Evolutionary conservation across 2,113 vertebrate genomes (phyloP).

Genomic region (Pygoscelis antarcticus): DNA sequence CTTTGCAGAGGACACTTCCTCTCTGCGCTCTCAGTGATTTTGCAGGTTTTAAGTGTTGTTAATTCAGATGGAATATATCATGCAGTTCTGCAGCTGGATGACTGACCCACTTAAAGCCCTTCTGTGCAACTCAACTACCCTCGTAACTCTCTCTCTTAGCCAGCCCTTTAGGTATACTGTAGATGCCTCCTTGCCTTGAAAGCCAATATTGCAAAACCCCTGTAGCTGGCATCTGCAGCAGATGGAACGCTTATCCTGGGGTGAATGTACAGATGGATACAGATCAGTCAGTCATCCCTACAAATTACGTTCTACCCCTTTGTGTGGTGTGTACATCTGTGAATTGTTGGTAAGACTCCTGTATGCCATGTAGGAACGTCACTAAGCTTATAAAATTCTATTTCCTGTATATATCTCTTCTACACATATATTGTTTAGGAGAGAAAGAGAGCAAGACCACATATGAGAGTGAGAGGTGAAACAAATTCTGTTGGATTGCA

Average conservation of each 20-base stretch:
- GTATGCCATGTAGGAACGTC: neutral
- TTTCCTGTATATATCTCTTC: neutral
- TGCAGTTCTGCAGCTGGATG: constrained; percentile 15
- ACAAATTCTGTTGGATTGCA: neutral
- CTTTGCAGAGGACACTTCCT: neutral
- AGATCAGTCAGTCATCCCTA: constrained; percentile 21
- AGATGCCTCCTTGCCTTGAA: neutral
- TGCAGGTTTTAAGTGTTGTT: constrained; percentile 35
- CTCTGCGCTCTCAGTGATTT: neutral
- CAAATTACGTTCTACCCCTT: constrained; percentile 52
- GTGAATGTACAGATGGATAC: constrained; percentile 26
- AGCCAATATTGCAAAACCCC: neutral
- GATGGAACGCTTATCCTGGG: constrained; percentile 41
- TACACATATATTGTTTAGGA: neutral
- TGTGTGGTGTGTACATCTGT: constrained; percentile 13
- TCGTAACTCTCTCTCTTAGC: neutral
- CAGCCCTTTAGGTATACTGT: constrained; percentile 5
- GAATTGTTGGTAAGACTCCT: neutral
- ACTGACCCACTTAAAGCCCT: constrained; percentile 31
- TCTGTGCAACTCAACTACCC: neutral
- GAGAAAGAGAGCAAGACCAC: neutral
- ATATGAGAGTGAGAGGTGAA: neutral
- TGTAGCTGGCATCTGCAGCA: constrained; percentile 46
- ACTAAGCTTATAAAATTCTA: neutral
- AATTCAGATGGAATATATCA: constrained; percentile 27